These are phyloP conservation scores for Actias luna DNA, from an alignment of 2,888 invertebrate genomes.

Conservation along the genomic window DNA sequence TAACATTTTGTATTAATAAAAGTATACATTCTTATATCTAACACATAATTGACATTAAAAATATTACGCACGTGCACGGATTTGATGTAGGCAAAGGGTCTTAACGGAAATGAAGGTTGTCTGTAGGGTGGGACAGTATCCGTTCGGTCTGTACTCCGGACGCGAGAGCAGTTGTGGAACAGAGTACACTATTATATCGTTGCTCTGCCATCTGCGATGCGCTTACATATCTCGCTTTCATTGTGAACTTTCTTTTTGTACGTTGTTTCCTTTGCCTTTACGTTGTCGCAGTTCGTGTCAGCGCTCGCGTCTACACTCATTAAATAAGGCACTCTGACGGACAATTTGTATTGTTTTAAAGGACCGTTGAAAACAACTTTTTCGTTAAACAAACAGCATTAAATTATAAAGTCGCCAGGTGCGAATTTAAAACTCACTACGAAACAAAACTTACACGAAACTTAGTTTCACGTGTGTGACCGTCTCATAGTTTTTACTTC, in stretches of 20 bases:
- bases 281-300: background rate
- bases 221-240: conserved; percentile 32
- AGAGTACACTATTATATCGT: conserved; percentile 50
- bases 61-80: conserved; percentile 27
- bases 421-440: too few species aligned
- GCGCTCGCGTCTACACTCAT: background rate
- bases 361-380: too few species aligned
- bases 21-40: background rate
- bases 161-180: conserved; percentile 36
- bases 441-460: too few species aligned
- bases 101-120: conserved; percentile 74
- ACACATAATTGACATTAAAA: conserved; percentile 15
- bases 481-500: too few species aligned
- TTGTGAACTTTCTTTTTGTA: conserved; percentile 26
- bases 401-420: background rate
- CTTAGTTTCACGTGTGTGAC: too few species aligned
- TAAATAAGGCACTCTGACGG: background rate
- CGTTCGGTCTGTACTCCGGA: conserved; percentile 52
- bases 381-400: background rate
- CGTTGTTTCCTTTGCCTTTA: conserved; percentile 10
- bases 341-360: background rate
- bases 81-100: conserved; percentile 51
- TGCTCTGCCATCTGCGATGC: conserved; percentile 50
- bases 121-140: conserved; percentile 68
- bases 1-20: background rate